phyloP scores from a whole-genome alignment of 2,888 invertebrate species.

The Bimastos eiseni region DNA sequence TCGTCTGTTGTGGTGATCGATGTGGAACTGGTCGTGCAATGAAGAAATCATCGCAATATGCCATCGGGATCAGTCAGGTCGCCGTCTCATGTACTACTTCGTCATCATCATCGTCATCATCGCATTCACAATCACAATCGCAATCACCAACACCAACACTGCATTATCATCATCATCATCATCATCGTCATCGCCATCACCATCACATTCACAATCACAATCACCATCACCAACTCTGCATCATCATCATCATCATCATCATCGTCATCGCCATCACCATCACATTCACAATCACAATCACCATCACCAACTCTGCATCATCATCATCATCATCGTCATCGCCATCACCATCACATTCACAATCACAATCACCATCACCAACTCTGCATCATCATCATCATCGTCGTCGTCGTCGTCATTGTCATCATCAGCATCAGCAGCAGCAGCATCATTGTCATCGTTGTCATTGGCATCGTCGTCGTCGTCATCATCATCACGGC shows the following conservation, averaged over 20 bases:
- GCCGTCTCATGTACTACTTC: neutral
- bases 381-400: neutral
- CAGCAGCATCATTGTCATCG: conserved; percentile 4
- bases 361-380: no score
- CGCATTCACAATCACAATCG: no score
- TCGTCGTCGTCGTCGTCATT: neutral
- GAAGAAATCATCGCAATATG: neutral
- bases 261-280: neutral
- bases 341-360: neutral
- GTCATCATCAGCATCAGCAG: no score
- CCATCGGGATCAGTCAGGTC: conserved; percentile 2
- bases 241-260: no score
- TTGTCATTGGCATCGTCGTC: neutral
- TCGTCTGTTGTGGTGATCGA: neutral
- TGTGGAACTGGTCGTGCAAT: neutral
- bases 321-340: conserved; percentile 13
- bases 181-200: conserved; percentile 15
- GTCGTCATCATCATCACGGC: conserved; percentile 3
- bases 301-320: no score
- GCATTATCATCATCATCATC: no score
- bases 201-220: no score
- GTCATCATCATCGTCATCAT: conserved; percentile 14
- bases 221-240: no score
- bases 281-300: no score
- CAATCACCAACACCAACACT: no score